phyloP scores from a whole-genome alignment of 2,888 invertebrate species.

The Agrenia bidenticulata region DNA sequence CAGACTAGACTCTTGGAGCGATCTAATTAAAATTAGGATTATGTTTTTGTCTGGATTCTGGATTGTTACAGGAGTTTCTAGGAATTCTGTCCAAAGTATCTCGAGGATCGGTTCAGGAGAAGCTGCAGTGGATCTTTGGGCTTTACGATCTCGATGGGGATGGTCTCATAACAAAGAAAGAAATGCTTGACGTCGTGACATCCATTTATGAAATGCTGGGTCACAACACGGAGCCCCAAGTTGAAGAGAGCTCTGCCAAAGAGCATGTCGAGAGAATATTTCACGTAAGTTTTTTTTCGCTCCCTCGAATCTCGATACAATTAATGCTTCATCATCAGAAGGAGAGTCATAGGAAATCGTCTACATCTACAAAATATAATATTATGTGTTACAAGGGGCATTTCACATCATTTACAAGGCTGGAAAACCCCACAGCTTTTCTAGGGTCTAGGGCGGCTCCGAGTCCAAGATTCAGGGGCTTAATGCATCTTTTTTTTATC shows the following conservation, averaged over 20 bases:
- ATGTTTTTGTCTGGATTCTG: conserved; percentile 11
- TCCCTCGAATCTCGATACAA: too few species aligned
- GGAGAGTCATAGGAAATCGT: too few species aligned
- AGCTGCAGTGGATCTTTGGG: conserved; percentile 84
- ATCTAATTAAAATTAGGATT: neutral
- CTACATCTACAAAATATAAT: too few species aligned
- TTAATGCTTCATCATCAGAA: too few species aligned
- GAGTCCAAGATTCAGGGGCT: too few species aligned
- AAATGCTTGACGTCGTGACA: conserved; percentile 78
- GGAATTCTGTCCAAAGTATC: conserved; percentile 80
- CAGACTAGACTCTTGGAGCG: neutral
- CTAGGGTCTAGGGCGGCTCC: too few species aligned
- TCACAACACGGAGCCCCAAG: conserved; percentile 71
- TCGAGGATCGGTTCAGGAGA: conserved; percentile 78
- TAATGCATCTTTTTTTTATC: too few species aligned
- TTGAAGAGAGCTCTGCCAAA: conserved; percentile 70
- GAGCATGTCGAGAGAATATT: conserved; percentile 85
- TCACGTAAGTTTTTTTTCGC: conserved; percentile 64
- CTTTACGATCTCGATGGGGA: conserved; percentile 90
- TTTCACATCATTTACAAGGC: too few species aligned
- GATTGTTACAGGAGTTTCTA: conserved; percentile 71
- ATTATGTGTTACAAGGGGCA: too few species aligned
- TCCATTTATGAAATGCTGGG: conserved; percentile 87
- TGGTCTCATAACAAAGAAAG: conserved; percentile 88
- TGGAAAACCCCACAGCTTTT: too few species aligned